These are phyloP conservation scores for Nanorana parkeri DNA, from an alignment of 2,113 vertebrate species.

Conservation along the genomic window DNA sequence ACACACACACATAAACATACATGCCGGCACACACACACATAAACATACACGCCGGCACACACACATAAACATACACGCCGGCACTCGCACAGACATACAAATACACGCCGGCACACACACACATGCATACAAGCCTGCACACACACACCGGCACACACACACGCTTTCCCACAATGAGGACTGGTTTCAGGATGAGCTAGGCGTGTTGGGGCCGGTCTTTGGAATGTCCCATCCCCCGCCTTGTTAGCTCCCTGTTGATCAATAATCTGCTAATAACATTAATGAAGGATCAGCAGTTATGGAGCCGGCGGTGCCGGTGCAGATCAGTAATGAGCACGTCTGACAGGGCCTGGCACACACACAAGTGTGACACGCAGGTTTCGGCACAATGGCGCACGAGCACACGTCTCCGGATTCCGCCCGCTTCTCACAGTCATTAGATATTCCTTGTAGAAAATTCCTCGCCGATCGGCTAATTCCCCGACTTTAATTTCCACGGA, in stretches of 20 bases:
- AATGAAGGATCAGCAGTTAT: constrained; percentile 37
- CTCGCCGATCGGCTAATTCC: no score
- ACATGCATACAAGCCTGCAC: not conserved
- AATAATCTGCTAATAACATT: constrained; percentile 50
- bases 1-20: no score
- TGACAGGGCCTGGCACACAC: not conserved
- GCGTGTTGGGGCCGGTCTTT: constrained; percentile 22
- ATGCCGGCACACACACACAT: no score
- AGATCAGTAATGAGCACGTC: not conserved
- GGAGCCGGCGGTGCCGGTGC: constrained; percentile 13
- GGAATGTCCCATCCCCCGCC: constrained; percentile 26
- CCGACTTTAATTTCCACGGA: no score
- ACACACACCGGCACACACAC: not conserved
- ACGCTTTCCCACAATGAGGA: not conserved
- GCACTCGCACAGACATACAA: not conserved
- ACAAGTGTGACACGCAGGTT: not conserved
- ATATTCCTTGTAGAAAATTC: no score
- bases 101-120: not conserved
- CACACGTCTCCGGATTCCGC: no score
- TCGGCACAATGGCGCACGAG: no score
- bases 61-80: not conserved
- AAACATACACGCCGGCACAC: no score
- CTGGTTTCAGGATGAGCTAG: constrained; percentile 11
- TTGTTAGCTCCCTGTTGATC: constrained; percentile 33
- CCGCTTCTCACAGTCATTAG: no score